Evolutionary conservation across 2,797 vertebrate genomes (phyloP), one percentile per base, ranked within the genome.

Genomic region (Decapterus maruadsi): DNA sequence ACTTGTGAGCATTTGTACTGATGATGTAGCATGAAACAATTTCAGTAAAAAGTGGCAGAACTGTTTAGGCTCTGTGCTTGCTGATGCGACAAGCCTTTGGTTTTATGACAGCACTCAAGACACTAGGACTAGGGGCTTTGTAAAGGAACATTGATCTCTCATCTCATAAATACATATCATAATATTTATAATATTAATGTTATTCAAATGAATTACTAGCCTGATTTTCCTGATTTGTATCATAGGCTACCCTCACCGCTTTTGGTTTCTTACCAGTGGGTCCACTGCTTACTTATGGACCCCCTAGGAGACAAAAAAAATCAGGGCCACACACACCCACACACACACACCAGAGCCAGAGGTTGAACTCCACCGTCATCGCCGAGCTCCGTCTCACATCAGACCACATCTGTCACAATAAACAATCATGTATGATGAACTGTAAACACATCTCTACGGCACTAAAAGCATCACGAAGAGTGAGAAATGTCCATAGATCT

Each of bases 171-270:
- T 34, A 34, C 4, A 4, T 34, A 34, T 34, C 31, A 34, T 34
- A 34, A 34, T 34, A 6, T 34, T 34, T 34, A 34, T 34, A 34
- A 34, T 34, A 6, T 34, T 34, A 34, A 34, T 4, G 31, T 34
- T 5, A 34, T 34, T 58, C 55, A 78, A 22, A 65, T 64, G 29
- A 22, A 79, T 78, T 84, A 51, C 71, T 79, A 64, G 63, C 67
- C 62, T 14, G 40, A 67, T 60, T 90, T 94, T 85, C 87, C 91
- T 26, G n/a, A 92, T 94, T 90, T 94, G 84, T 85, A 88, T 90
- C 92, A 91, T 22, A 34, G 31, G 31, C 4, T 34, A 34, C 31
- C 31, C 4, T 34, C 31, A 34, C 4, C 31, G 31, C 69, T 68
- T 77, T 83, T 87, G 76, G 80, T 89, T 92, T 89, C 62, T 88